These are phyloP conservation scores for Unio delphinus DNA, from an alignment of 2,888 invertebrate species.

Conservation along the genomic window DNA sequence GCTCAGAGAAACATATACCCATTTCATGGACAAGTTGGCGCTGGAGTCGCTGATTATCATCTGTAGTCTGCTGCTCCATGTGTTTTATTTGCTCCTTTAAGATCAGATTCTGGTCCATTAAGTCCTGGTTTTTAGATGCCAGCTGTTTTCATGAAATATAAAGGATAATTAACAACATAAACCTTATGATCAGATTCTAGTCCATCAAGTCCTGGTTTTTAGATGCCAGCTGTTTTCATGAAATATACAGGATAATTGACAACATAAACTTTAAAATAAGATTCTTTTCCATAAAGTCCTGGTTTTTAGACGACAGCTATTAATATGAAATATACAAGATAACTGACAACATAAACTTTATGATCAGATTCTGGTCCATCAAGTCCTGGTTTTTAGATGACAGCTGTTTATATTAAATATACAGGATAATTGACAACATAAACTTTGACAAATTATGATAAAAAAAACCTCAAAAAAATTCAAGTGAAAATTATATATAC, in stretches of 20 bases:
- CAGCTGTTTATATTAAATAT: no score
- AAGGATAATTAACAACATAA: no score
- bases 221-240: slow-evolving; percentile 47
- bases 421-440: no score
- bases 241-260: no score
- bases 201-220: slow-evolving; percentile 66
- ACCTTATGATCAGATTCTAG: slow-evolving; percentile 49
- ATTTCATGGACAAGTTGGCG: slow-evolving; percentile 59
- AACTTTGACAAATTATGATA: no score
- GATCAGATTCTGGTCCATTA: slow-evolving; percentile 59
- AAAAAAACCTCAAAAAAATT: no score
- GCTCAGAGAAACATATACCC: slow-evolving; percentile 60
- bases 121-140: slow-evolving; percentile 60
- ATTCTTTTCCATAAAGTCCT: slow-evolving; percentile 62
- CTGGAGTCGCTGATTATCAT: slow-evolving; percentile 55
- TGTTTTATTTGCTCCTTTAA: slow-evolving; percentile 56
- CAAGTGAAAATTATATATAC: no score
- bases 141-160: slow-evolving; percentile 40
- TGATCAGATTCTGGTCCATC: slow-evolving; percentile 56
- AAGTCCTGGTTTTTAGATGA: slow-evolving; percentile 55
- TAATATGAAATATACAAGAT: background rate
- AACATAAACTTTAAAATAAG: slow-evolving; percentile 35
- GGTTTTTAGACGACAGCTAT: slow-evolving; percentile 60
- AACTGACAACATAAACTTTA: slow-evolving; percentile 13
- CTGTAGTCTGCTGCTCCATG: slow-evolving; percentile 48